Base-by-base conservation (phyloP, 2,888 invertebrate genomes). In the Luffia ferchaultella region DNA sequence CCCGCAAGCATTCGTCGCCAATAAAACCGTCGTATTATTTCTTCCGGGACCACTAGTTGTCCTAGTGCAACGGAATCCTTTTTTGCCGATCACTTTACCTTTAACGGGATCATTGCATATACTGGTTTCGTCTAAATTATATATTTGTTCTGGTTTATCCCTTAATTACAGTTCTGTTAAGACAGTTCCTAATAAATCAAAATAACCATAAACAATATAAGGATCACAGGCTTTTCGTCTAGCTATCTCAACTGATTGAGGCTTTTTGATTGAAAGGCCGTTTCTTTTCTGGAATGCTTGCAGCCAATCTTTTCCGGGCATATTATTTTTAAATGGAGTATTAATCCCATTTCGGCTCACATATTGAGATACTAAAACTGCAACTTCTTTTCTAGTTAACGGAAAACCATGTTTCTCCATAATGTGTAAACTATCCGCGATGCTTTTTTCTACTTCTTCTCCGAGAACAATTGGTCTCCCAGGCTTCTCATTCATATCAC, bases 201-300 rank as follows among this genome's bases (percentile, higher is more conserved):
- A 61, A 44, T 60, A 61, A 7, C 46, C 43, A 42, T 59, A 50
- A 18, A 58, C 40, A 42, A 42, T 20, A 46, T n/a, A 46, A n/a
- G 46, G 46, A 20, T 46, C 20, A n/a, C 46, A 20, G 5, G 46
- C 46, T n/a, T 20, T 18, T 60, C 16, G 43, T 42, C 43, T 42
- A 42, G 58, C 57, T 49, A 53, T 55, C 54, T 65, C 61, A 12
- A 63, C 56, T 46, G 47, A 54, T 57, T 63, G 57, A 7, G 62
- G 60, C 51, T 55, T 60, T 56, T 65, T 65, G 3, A 61, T 46
- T 41, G 58, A 57, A 20, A 65, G 43, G 18, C 53, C 51, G 46
- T 60, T 52, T 40, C 55, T 46, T 56, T 44, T 3, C 30, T 30
- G 30, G 30, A 30, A 30, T 7, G 5, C 30, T 7, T 12, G 30